Percentiles rank a stretch among this genome's conserved stretches.
phyloP scores from a whole-genome alignment of 2,113 vertebrate species.

The Solea solea region DNA sequence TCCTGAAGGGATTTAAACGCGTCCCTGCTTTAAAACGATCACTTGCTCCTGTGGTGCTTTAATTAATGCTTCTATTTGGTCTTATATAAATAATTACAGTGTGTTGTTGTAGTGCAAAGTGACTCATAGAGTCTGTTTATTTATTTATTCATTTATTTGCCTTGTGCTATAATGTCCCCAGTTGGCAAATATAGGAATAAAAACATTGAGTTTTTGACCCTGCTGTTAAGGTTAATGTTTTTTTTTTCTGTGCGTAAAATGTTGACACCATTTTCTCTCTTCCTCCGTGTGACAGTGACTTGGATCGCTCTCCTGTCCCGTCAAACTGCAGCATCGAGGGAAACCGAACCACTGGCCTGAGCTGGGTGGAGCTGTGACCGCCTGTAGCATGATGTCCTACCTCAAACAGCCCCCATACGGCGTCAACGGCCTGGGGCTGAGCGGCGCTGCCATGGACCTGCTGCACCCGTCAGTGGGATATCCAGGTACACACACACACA shows the following conservation, averaged over 20 bases:
- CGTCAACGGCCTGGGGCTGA: conserved; percentile 97
- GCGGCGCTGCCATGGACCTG: conserved; percentile 95
- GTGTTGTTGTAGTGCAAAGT: not conserved
- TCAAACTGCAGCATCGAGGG: conserved; percentile 83
- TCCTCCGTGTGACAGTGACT: conserved; percentile 32
- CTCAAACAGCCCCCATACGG: conserved; percentile 99
- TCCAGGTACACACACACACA: conserved; percentile 82
- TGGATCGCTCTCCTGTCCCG: conserved; percentile 65
- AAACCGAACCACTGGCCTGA: conserved; percentile 81
- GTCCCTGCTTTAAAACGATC: not conserved
- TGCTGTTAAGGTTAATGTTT: not conserved
- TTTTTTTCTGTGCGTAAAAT: not conserved
- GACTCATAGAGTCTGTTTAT: not conserved
- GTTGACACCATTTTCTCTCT: not conserved
- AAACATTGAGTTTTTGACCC: too few relatives aligned
- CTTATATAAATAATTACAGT: not conserved
- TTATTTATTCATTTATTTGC: too few relatives aligned
- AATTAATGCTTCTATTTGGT: not conserved
- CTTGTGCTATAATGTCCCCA: too few relatives aligned
- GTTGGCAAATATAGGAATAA: too few relatives aligned
- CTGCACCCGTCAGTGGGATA: conserved; percentile 98
- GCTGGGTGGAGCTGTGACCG: conserved; percentile 84
- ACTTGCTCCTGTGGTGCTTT: not conserved
- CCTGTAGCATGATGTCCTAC: conserved; percentile 99
- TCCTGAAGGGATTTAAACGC: conserved; percentile 18